phyloP scores from a whole-genome alignment of 1,140 invertebrate genomes.

The Paralvinella palmiformis region DNA sequence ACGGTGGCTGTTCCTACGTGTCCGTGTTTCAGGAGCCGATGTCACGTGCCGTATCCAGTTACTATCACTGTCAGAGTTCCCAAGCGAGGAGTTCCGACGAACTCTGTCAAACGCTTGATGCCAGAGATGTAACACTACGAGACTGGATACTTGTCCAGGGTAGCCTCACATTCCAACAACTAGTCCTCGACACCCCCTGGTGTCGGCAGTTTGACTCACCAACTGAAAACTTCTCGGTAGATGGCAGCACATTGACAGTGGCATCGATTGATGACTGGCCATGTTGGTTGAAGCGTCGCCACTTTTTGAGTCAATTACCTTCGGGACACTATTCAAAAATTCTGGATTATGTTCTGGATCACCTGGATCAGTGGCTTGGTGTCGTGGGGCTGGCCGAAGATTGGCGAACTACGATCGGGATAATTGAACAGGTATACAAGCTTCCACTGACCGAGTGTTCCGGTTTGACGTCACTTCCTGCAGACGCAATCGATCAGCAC shows the following conservation, averaged over 20 bases:
- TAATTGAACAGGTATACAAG: conserved; percentile 23
- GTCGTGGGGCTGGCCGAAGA: conserved; percentile 21
- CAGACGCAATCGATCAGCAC: background rate
- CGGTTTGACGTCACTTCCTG: background rate
- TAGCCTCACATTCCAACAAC: conserved; percentile 22
- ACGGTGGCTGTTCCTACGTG: conserved; percentile 24
- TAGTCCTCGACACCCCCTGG: conserved; percentile 19
- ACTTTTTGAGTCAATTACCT: conserved; percentile 18
- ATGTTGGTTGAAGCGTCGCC: conserved; percentile 25
- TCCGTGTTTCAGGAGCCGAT: conserved; percentile 23
- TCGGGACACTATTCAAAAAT: conserved; percentile 9
- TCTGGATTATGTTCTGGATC: conserved; percentile 21
- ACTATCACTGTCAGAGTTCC: conserved; percentile 19
- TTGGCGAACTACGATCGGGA: conserved; percentile 9
- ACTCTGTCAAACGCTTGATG: conserved; percentile 17
- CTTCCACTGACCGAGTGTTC: conserved; percentile 23
- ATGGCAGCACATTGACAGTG: too few species aligned
- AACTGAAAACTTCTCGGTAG: background rate
- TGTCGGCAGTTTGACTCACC: background rate
- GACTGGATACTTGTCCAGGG: conserved; percentile 25
- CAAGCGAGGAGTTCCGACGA: conserved; percentile 4
- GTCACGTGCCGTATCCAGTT: conserved; percentile 17
- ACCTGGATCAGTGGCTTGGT: conserved; percentile 26
- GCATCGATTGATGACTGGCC: too few species aligned
- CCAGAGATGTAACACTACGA: conserved; percentile 18